A percentile compares a stretch with the other conserved stretches of the same genome.
Conservation (phyloP, 2,113 vertebrate genomes). For the Cyrtonyx montezumae region DNA sequence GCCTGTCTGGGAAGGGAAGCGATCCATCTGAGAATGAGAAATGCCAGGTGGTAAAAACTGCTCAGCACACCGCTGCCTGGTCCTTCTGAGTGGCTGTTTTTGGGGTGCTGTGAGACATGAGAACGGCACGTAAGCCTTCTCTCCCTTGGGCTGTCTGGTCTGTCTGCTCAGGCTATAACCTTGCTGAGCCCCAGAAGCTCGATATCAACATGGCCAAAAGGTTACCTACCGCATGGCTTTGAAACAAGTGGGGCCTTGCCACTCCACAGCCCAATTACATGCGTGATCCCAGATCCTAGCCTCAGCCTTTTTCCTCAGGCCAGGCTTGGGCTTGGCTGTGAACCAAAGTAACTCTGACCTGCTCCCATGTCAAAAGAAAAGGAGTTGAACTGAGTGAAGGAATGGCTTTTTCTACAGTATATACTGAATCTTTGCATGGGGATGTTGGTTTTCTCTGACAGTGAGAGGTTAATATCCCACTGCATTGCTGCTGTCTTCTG, state of each 20-base stretch:
- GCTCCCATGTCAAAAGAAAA: not conserved
- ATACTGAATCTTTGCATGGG: not conserved
- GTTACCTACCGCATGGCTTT: not conserved
- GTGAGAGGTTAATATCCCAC: not conserved
- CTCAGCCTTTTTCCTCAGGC: not conserved
- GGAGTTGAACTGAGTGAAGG: not conserved
- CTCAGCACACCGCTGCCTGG: not conserved
- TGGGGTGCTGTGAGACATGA: not conserved
- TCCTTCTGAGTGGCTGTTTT: not conserved
- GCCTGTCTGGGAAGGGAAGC: not conserved
- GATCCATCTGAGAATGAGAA: not conserved
- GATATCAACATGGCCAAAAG: not conserved
- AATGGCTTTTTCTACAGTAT: not conserved
- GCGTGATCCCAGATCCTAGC: accelerated
- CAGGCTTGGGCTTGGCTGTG: not conserved
- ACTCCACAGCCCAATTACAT: not conserved
- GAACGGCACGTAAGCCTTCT: not conserved
- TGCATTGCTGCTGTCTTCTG: not conserved
- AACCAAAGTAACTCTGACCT: not conserved
- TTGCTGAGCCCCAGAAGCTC: not conserved
- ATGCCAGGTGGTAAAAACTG: not conserved
- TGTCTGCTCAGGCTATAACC: not conserved
- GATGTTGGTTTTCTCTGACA: not conserved
- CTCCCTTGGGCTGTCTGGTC: not conserved
- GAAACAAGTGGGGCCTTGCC: not conserved